Conservation (phyloP, 2,888 invertebrate species). For the Lycaena phlaeas region DNA sequence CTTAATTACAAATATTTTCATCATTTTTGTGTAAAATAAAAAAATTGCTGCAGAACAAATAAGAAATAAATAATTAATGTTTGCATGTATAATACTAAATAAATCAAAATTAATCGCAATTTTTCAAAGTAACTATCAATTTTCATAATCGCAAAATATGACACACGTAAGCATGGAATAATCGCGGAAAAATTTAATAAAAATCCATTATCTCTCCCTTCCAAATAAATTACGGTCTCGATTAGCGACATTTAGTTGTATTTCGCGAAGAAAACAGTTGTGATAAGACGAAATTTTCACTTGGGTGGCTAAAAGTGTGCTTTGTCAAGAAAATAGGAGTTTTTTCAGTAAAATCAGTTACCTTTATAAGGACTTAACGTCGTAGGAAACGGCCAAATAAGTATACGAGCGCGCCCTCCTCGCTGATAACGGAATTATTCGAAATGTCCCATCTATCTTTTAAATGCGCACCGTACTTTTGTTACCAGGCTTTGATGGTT, state of each 20-base stretch:
- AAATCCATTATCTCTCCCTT: not conserved
- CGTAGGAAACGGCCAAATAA: constrained; percentile 62
- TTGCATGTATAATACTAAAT: too few relatives aligned
- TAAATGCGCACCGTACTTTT: constrained; percentile 74
- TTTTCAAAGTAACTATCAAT: too few relatives aligned
- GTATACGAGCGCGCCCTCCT: constrained; percentile 66
- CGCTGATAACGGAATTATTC: constrained; percentile 78
- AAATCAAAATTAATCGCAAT: too few relatives aligned
- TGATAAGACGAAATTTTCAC: constrained; percentile 38
- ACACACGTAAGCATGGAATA: too few relatives aligned
- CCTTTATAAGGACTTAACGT: constrained; percentile 67
- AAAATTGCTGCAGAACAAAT: too few relatives aligned
- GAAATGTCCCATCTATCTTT: constrained; percentile 77
- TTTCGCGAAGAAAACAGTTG: constrained; percentile 9
- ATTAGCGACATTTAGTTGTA: constrained; percentile 10
- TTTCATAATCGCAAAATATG: too few relatives aligned
- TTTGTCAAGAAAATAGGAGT: constrained; percentile 61
- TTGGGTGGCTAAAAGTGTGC: constrained; percentile 50
- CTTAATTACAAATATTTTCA: constrained; percentile 5
- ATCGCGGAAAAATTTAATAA: not conserved
- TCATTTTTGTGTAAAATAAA: too few relatives aligned
- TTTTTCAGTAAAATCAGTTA: constrained; percentile 61
- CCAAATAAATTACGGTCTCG: not conserved
- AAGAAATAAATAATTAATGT: too few relatives aligned
- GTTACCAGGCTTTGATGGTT: constrained; percentile 36